Percentiles rank a stretch among this genome's conserved stretches.
phyloP scores from a whole-genome alignment of 2,113 vertebrate species.

The Thermophis baileyi region DNA sequence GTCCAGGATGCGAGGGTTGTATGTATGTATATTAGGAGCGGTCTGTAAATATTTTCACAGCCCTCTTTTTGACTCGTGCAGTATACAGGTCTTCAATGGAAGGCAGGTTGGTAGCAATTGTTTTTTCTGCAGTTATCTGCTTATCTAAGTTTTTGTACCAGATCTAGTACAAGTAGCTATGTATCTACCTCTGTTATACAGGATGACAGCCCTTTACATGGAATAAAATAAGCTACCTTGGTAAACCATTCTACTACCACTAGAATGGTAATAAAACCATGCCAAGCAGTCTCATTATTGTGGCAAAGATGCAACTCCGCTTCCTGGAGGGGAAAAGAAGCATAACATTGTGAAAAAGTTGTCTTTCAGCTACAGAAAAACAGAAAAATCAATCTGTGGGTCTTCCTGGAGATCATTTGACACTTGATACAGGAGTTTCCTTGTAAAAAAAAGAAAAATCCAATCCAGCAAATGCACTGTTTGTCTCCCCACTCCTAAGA shows the following conservation, averaged over 20 bases:
- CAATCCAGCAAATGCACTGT: not conserved
- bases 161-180: not conserved
- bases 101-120: too few species aligned
- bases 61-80: too few species aligned
- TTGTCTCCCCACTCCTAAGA: not conserved
- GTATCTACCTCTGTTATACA: not conserved
- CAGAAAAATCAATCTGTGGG: not conserved
- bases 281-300: not conserved
- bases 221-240: not conserved
- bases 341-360: not conserved
- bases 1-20: too few species aligned
- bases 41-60: too few species aligned
- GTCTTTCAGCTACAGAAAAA: not conserved
- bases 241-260: not conserved
- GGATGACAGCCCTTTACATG: not conserved
- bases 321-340: not conserved
- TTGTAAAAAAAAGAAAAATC: not conserved
- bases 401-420: not conserved
- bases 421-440: not conserved
- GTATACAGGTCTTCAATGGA: too few species aligned
- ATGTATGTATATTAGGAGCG: too few species aligned
- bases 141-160: not conserved
- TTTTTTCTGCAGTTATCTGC: too few species aligned
- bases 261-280: not conserved
- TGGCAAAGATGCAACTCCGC: not conserved